Evolutionary conservation across 2,888 invertebrate genomes (phyloP), one percentile per base, ranked within the genome.

Genomic region (Trachelus iudaicus): DNA sequence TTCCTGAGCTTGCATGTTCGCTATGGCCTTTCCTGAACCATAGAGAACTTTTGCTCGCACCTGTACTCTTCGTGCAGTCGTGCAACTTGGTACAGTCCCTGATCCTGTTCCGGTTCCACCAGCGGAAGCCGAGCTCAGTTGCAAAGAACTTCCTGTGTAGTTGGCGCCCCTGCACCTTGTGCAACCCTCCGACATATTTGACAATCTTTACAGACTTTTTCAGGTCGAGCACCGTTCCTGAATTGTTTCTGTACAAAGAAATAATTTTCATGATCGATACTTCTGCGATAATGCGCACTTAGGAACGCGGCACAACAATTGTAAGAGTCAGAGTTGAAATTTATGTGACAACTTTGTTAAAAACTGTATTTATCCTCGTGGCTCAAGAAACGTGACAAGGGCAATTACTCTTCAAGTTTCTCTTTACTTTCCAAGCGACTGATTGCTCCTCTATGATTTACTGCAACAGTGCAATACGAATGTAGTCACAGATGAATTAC

Each of bases 1-100:
- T 80, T 90, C 90, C 79, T 89, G 88, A 34, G 90, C 90, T 81
- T 88, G 89, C 79, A 90, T 85, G 80, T 84, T 89, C 73, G 90
- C 90, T 34, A 90, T 90, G 75, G 90, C 90, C 79, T 89, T 89
- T 79, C 89, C 89, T 23, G 89, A 89, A 11, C 90, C 90, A 80
- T 90, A 90, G 69, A 90, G 84, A 76, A 90, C 88, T 82, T 90
- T 90, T 68, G 90, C 90, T 56, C 90, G 88, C 34, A 90, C 88
- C 79, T 90, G 90, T 2, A 90, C 89, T 69, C 86, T 86, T 73
- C 86, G 85, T 69, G 86, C 84, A 34, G 85, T 75, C 0, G 81
- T 75, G 78, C 83, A 82, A 77, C 30, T 35, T 30, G 71, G 33
- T 33, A 31, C 71, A 31, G 71, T 23, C 30, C 80, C 69, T 75